Conservation (phyloP, 2,888 invertebrate genomes). For the Xylota sylvarum region DNA sequence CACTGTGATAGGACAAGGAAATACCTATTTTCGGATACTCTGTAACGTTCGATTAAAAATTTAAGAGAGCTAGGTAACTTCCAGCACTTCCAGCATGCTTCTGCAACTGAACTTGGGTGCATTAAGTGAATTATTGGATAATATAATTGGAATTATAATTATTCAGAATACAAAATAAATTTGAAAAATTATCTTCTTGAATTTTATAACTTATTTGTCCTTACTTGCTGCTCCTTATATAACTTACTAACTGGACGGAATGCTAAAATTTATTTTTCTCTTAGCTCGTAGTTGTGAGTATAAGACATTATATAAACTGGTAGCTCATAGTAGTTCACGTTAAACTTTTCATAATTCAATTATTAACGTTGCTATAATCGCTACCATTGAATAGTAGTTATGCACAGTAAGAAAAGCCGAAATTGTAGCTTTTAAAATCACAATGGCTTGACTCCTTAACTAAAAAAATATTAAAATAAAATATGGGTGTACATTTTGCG, state of each 20-base stretch:
- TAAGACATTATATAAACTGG: conserved; percentile 44
- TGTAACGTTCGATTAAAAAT: too few species aligned
- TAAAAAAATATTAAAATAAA: too few species aligned
- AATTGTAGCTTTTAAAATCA: not conserved
- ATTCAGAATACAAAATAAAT: too few species aligned
- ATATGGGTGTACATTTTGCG: too few species aligned
- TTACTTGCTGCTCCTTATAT: conserved; percentile 51
- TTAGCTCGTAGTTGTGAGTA: conserved; percentile 70
- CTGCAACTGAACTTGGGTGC: too few species aligned
- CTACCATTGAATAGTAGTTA: not conserved
- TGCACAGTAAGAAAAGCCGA: not conserved
- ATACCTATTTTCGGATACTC: too few species aligned
- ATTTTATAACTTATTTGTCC: conserved; percentile 37
- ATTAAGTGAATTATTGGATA: too few species aligned
- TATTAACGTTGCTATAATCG: not conserved
- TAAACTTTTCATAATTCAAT: conserved; percentile 7
- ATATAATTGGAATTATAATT: too few species aligned
- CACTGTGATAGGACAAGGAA: too few species aligned
- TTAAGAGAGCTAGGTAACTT: too few species aligned
- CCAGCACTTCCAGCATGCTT: too few species aligned
- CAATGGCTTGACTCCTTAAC: not conserved
- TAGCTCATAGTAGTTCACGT: conserved; percentile 21
- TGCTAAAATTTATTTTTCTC: conserved; percentile 47
- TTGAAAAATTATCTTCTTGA: not conserved
- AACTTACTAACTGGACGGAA: conserved; percentile 37